Evolutionary conservation across 2,797 vertebrate species (phyloP).

Genomic region (Nasua narica): DNA sequence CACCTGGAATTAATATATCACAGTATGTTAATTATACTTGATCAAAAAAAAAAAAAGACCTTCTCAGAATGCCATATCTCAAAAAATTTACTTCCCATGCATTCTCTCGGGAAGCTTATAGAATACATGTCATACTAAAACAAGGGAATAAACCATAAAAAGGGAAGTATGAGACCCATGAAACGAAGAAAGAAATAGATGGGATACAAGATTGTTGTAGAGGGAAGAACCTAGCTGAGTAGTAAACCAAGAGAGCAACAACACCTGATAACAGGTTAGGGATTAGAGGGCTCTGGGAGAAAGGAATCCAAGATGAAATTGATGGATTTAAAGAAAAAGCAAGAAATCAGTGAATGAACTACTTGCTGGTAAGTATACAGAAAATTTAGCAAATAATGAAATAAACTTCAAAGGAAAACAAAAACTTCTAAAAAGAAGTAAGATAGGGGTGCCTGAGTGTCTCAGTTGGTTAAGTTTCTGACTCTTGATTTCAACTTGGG

Average conservation of each 20-base stretch:
- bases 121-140: not conserved
- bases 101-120: not conserved
- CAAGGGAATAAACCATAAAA: not conserved
- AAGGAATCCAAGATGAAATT: not conserved
- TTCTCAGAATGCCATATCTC: not conserved
- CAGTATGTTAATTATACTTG: not conserved
- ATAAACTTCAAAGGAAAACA: slow-evolving; percentile 23
- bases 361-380: not conserved
- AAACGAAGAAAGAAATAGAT: not conserved
- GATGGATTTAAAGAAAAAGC: slow-evolving; percentile 1
- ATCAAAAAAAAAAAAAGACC: not conserved
- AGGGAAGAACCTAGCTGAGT: not conserved
- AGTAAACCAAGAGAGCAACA: not conserved
- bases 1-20: not conserved
- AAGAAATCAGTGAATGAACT: not conserved
- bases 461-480: not conserved
- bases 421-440: not conserved
- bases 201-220: not conserved
- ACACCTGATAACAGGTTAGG: not conserved
- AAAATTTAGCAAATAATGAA: not conserved
- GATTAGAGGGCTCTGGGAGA: not conserved
- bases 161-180: not conserved
- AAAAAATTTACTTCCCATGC: not conserved
- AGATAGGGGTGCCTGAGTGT: not conserved
- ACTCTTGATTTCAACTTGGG: not conserved